Evolutionary conservation across 1,140 invertebrate genomes (phyloP).

Genomic region (Bombus confusus): DNA sequence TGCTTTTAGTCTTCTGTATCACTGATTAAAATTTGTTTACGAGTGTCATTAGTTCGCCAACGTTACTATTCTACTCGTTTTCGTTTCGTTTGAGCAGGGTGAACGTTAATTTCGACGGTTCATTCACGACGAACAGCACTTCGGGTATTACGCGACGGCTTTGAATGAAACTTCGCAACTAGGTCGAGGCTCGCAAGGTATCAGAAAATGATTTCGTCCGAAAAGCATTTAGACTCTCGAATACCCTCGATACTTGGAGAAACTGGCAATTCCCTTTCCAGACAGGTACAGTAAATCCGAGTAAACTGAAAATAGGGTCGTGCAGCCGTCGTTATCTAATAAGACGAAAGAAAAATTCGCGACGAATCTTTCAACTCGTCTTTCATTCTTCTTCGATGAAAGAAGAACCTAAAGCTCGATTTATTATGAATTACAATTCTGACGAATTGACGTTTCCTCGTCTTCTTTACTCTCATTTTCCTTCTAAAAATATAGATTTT

Average conservation of each 20-base stretch:
- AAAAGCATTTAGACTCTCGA: not conserved
- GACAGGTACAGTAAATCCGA: no score
- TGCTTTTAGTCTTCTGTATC: not conserved
- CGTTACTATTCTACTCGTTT: not conserved
- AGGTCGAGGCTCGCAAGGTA: not conserved
- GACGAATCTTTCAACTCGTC: no score
- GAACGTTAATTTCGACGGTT: conserved; percentile 10
- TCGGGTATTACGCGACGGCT: conserved; percentile 5
- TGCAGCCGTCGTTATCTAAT: not conserved
- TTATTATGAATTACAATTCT: not conserved
- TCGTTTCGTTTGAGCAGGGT: not conserved
- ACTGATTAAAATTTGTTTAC: not conserved
- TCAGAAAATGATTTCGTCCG: not conserved
- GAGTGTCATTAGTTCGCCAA: not conserved
- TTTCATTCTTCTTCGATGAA: no score
- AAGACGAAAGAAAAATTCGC: not conserved
- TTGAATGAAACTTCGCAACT: conserved; percentile 34
- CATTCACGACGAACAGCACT: conserved; percentile 23
- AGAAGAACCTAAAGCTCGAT: not conserved
- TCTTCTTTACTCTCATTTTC: not conserved
- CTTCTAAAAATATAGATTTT: not conserved
- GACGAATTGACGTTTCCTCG: not conserved
- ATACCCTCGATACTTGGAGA: not conserved
- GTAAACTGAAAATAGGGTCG: no score
- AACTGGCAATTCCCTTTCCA: not conserved